phyloP scores from a whole-genome alignment of 2,797 vertebrate species.

The Lophotriccus pileatus region DNA sequence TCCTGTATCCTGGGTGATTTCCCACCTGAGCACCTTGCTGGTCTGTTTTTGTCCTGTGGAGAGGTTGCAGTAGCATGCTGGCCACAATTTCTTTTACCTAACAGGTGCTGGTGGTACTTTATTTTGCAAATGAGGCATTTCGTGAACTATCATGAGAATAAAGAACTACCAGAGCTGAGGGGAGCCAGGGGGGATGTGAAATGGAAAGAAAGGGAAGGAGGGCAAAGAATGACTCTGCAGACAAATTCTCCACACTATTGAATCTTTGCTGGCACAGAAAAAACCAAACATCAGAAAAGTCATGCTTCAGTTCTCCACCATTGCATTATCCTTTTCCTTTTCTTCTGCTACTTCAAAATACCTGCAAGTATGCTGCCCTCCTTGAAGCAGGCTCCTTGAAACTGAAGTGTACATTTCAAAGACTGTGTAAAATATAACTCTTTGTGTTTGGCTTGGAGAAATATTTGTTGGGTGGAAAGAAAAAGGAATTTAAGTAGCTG shows the following conservation, averaged over 20 bases:
- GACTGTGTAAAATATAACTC: not conserved
- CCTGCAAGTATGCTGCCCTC: constrained; percentile 6
- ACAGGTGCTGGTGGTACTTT: not conserved
- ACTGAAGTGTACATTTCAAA: constrained; percentile 25
- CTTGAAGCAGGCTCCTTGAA: constrained; percentile 32
- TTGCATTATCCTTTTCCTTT: constrained; percentile 34
- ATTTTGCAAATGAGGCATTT: constrained; percentile 33
- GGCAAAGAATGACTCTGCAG: constrained; percentile 5
- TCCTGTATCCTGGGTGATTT: constrained; percentile 1
- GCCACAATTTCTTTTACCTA: not conserved
- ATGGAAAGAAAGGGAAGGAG: not conserved
- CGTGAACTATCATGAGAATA: not conserved
- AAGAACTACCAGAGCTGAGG: not conserved
- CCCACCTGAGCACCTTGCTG: not conserved
- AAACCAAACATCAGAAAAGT: constrained; percentile 32
- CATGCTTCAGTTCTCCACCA: constrained; percentile 24
- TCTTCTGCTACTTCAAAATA: constrained; percentile 16
- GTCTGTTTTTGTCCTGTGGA: not conserved
- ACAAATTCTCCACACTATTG: constrained; percentile 4
- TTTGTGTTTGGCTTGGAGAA: constrained; percentile 5
- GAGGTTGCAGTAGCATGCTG: not conserved
- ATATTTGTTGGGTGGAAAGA: constrained; percentile 15
- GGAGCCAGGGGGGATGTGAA: not conserved
- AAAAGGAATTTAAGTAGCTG: not conserved
- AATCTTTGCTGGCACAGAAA: constrained; percentile 22